Percentiles rank a stretch among this genome's conserved stretches.
Conservation (phyloP, 2,797 vertebrate genomes). For the Rhinogobio ventralis region DNA sequence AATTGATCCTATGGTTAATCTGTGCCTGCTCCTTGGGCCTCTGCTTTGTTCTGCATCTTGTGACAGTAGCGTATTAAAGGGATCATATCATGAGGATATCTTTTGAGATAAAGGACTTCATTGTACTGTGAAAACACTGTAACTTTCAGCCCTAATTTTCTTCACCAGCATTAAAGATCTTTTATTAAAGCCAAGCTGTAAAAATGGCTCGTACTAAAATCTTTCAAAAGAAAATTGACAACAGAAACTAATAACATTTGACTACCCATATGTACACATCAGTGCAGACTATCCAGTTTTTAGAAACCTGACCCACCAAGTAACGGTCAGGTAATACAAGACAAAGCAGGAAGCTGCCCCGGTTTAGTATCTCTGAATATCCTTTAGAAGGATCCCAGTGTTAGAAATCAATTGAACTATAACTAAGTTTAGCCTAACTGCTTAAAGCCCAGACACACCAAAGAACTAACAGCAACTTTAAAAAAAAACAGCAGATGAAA, state of each 20-base stretch:
- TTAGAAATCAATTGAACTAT: not conserved
- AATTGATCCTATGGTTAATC: not conserved
- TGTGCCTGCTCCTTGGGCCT: not conserved
- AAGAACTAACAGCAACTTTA: not conserved
- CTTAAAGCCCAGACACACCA: not conserved
- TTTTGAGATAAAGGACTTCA: not conserved
- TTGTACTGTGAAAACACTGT: not conserved
- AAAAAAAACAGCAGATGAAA: too few relatives aligned
- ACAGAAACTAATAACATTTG: not conserved
- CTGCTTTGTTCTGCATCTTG: slow-evolving; percentile 1
- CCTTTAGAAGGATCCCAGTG: not conserved
- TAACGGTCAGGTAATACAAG: not conserved
- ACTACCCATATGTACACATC: not conserved
- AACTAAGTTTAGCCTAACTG: not conserved
- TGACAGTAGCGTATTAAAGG: not conserved
- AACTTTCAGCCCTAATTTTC: slow-evolving; percentile 8
- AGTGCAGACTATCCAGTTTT: not conserved
- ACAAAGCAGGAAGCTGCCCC: not conserved
- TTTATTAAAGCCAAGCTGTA: not conserved
- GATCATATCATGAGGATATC: not conserved
- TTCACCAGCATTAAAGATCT: not conserved
- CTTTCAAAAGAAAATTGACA: too few relatives aligned
- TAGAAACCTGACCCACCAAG: not conserved
- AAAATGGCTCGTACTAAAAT: not conserved
- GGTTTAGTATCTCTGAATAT: not conserved